Evolutionary conservation across 2,888 invertebrate species (phyloP).

Genomic region (Anthoptus insignis): DNA sequence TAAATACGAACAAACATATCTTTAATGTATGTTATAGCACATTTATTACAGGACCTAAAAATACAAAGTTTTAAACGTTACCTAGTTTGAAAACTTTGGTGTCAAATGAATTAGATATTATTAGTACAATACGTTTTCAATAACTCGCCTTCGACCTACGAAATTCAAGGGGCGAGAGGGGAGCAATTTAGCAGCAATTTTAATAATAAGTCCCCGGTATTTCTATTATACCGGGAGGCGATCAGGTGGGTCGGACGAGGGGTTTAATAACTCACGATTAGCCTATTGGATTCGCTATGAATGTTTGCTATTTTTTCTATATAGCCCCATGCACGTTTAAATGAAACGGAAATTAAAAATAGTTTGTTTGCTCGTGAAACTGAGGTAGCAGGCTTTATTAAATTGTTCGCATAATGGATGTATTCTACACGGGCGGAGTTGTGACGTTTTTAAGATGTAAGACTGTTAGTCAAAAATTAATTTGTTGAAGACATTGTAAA

Average conservation of each 20-base stretch:
- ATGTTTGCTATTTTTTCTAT: conserved; percentile 86
- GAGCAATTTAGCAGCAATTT: conserved; percentile 87
- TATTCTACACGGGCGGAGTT: conserved; percentile 40
- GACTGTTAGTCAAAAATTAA: neutral
- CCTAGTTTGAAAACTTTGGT: conserved; percentile 1
- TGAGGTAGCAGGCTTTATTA: conserved; percentile 54
- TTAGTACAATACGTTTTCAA: conserved; percentile 52
- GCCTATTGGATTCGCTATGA: conserved; percentile 86
- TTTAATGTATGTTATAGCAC: no score
- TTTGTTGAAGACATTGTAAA: no score
- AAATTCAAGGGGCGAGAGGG: conserved; percentile 78
- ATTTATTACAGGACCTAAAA: no score
- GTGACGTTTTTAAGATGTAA: no score
- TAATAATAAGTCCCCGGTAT: conserved; percentile 87
- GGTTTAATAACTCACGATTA: conserved; percentile 86
- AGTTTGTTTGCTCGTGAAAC: conserved; percentile 60
- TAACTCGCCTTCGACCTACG: conserved; percentile 72
- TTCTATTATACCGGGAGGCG: conserved; percentile 85
- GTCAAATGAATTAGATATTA: conserved; percentile 27
- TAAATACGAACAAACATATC: no score
- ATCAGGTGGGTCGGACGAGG: conserved; percentile 82
- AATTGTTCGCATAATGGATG: conserved; percentile 52
- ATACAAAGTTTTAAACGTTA: neutral
- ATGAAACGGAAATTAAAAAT: conserved; percentile 73
- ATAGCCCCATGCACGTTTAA: conserved; percentile 70